phyloP scores from a whole-genome alignment of 2,113 vertebrate species.

The Calyptomena viridis region DNA sequence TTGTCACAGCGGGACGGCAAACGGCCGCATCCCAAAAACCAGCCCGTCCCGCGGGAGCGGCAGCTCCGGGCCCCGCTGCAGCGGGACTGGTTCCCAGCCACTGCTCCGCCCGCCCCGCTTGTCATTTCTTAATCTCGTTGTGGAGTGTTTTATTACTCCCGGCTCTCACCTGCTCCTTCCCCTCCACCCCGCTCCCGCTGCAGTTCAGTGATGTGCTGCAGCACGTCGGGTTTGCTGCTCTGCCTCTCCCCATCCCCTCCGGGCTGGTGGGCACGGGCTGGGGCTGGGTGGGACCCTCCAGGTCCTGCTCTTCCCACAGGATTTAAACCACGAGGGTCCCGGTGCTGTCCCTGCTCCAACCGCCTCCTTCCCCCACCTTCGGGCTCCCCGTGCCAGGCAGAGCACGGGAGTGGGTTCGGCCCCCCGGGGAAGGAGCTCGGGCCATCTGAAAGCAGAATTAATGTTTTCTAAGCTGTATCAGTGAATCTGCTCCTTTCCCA shows the following conservation, averaged over 20 bases:
- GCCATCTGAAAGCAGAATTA: neutral
- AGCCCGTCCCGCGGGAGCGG: neutral
- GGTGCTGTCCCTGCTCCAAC: neutral
- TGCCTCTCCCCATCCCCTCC: neutral
- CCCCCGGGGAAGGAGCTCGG: neutral
- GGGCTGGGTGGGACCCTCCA: neutral
- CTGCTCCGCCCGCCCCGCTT: neutral
- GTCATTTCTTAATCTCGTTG: constrained; percentile 29
- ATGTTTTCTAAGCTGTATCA: accelerated
- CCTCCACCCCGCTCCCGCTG: neutral
- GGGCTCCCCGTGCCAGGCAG: neutral
- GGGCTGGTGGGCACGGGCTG: neutral
- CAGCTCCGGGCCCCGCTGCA: neutral
- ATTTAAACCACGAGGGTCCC: accelerated
- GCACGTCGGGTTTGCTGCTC: too few species aligned
- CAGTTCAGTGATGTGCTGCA: neutral
- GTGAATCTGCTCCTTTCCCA: neutral
- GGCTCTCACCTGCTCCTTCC: neutral
- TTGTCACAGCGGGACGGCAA: neutral
- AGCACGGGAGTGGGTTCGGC: neutral
- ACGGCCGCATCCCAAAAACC: neutral
- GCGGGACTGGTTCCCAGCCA: neutral
- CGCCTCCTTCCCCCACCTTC: accelerated
- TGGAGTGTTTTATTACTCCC: constrained; percentile 35
- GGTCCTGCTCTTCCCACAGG: neutral